Conservation (phyloP, 2,113 vertebrate genomes). For the Muntiacus muntjak region DNA sequence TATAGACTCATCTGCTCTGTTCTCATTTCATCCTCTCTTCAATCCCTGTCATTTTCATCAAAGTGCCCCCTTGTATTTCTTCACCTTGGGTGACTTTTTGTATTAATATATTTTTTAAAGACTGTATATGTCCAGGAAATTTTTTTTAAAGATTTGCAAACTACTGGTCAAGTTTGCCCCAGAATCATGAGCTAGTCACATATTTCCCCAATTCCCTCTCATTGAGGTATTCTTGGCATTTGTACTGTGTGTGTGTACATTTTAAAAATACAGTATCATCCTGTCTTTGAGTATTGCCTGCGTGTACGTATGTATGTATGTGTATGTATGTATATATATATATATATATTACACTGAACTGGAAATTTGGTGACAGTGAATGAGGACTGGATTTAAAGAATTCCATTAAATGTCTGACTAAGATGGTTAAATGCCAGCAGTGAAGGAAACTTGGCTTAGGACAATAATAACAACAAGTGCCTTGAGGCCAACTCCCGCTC, state of each 20-base stretch:
- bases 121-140: background rate
- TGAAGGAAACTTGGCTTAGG: background rate
- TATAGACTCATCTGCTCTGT: accelerated
- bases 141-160: background rate
- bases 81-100: background rate
- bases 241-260: background rate
- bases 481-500: background rate
- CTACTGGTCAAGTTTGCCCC: background rate
- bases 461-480: accelerated
- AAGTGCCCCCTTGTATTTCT: background rate
- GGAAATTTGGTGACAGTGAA: background rate
- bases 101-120: background rate
- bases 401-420: background rate
- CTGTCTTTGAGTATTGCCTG: background rate
- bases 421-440: background rate
- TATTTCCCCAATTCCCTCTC: background rate
- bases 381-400: background rate
- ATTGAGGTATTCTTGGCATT: background rate
- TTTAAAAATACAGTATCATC: background rate
- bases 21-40: background rate
- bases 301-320: accelerated
- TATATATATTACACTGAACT: background rate
- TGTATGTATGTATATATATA: too few species aligned
- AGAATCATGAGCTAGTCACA: background rate
- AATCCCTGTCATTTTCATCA: background rate